phyloP scores from a whole-genome alignment of 1,140 invertebrate species.

The Rhynchophorus ferrugineus region DNA sequence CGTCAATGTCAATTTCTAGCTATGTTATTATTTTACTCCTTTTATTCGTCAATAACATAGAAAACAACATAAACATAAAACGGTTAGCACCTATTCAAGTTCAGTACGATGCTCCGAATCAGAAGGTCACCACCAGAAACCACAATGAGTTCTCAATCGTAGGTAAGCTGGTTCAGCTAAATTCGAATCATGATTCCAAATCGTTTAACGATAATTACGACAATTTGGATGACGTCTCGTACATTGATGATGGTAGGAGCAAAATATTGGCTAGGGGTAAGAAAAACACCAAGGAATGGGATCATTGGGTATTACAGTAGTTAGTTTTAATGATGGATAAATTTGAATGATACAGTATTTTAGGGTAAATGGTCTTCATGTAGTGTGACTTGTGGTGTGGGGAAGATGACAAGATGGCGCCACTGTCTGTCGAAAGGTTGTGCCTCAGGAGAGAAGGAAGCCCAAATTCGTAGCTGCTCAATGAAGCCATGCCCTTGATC shows the following conservation, averaged over 20 bases:
- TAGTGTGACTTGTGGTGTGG: conserved; percentile 43
- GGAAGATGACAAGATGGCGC: conserved; percentile 43
- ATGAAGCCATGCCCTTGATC: conserved; percentile 39
- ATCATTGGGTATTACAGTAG: conserved; percentile 28
- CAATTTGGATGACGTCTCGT: conserved; percentile 14
- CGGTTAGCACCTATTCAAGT: no score
- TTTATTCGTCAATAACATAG: no score
- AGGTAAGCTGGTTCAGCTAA: no score
- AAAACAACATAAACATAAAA: no score
- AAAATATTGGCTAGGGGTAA: conserved; percentile 3
- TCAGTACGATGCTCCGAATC: no score
- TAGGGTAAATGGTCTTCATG: conserved; percentile 44
- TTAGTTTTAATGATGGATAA: background rate
- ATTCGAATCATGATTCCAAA: no score
- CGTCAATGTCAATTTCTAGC: no score
- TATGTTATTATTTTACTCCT: no score
- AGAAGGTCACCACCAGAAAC: no score
- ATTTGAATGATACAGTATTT: conserved; percentile 21
- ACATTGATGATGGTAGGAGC: conserved; percentile 6
- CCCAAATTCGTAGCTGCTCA: conserved; percentile 46
- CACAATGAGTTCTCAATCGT: no score
- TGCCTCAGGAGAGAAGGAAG: conserved; percentile 44
- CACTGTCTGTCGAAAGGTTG: conserved; percentile 44
- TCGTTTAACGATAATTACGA: no score
- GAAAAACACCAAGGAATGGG: conserved; percentile 40